phyloP scores from a whole-genome alignment of 2,113 vertebrate genomes.

The Neoarius graeffei region DNA sequence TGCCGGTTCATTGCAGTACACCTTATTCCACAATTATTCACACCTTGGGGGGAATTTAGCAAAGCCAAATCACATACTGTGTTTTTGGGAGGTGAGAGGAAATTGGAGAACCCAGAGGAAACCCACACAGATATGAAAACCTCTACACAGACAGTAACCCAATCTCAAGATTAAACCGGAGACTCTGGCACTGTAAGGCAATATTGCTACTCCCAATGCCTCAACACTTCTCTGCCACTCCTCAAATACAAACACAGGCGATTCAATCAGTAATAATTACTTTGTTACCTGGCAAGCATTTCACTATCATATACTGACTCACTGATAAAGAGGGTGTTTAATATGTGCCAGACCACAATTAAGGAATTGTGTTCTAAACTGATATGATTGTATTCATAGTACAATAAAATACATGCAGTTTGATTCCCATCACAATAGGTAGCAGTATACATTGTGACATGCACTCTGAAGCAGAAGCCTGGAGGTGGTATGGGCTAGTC shows the following conservation, averaged over 20 bases:
- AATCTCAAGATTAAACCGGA: neutral
- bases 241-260: neutral
- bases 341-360: neutral
- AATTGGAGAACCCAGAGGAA: neutral
- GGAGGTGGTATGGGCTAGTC: too few relatives aligned
- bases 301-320: neutral
- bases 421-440: neutral
- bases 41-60: neutral
- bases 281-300: neutral
- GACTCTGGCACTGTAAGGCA: neutral
- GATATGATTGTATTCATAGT: neutral
- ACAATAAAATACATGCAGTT: neutral
- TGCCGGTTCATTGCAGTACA: neutral
- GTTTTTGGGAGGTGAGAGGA: neutral
- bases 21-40: neutral
- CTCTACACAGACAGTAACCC: neutral
- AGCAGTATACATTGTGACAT: neutral
- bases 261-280: neutral
- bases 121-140: neutral
- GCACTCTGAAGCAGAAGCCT: neutral
- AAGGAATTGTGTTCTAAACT: neutral
- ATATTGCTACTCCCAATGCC: neutral
- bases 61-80: neutral
- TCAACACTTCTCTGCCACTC: neutral
- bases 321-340: constrained; percentile 5